Evolutionary conservation across 2,113 vertebrate species (phyloP), one percentile per base, ranked within the genome.

Genomic region (Sciurus niger): DNA sequence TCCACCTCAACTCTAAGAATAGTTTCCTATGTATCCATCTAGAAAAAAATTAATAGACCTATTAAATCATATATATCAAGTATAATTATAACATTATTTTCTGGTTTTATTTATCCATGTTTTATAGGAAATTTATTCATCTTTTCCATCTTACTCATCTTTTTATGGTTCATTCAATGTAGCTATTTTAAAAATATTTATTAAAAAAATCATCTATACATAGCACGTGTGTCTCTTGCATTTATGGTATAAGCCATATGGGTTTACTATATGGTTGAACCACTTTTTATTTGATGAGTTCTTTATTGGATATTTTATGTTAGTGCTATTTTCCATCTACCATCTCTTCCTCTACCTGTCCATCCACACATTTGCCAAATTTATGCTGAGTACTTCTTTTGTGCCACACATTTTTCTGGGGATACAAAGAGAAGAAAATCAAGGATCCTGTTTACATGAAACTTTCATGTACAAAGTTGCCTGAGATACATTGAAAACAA

Each of bases 231-330:
- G 60, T 84, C 16, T 89, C 34, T 78, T 90, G 3, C 28, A 72
- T 93, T 95, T 95, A 24, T 94, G 70, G 2, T 51, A 63, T 68
- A 86, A 72, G 85, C 17, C 51, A 4, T 86, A 58, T 24, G 48
- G 73, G 43, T 84, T 87, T 86, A 48, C 14, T 83, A 6, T 86
- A n/a, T 68, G 16, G 28, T 68, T 83, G 53, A 55, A 37, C 20
- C 20, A 72, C 24, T 55, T 60, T 87, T 97, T 94, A 70, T 93
- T 90, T 88, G 53, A 46, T 22, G 22, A 72, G 2, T 90, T 96
- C n/a, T 77, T 76, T 86, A 8, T 48, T 93, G 28, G 60, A 77
- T 40, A 79, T 93, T 40, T 91, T 83, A 70, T 46, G 22, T 78
- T 90, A 73, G 17, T 28, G 85, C 67, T 88, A 32, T 43, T 92